phyloP scores from a whole-genome alignment of 2,888 invertebrate genomes.

The Drosophila mettleri region DNA sequence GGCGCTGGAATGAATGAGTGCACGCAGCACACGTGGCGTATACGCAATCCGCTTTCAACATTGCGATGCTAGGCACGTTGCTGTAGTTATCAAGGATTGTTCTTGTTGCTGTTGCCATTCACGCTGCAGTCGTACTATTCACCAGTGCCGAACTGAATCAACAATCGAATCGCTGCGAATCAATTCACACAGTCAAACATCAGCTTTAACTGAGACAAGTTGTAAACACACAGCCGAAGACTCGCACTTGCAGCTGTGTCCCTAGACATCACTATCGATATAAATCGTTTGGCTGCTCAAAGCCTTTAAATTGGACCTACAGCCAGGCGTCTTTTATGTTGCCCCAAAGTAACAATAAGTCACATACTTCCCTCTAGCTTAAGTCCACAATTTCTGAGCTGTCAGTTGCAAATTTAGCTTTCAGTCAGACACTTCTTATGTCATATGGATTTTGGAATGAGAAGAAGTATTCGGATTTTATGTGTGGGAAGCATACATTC shows the following conservation, averaged over 20 bases:
- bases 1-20: slow-evolving; percentile 28
- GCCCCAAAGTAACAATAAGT: too few species aligned
- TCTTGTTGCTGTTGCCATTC: background rate
- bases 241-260: background rate
- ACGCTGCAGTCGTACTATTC: slow-evolving; percentile 5
- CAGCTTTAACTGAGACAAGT: slow-evolving; percentile 3
- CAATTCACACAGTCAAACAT: slow-evolving; percentile 13
- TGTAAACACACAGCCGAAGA: background rate
- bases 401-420: too few species aligned
- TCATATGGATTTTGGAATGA: too few species aligned
- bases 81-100: slow-evolving; percentile 15
- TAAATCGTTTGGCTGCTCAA: too few species aligned
- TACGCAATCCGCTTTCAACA: slow-evolving; percentile 26
- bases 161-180: slow-evolving; percentile 31
- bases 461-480: too few species aligned
- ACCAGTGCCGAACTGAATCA: slow-evolving; percentile 22
- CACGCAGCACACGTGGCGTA: slow-evolving; percentile 36
- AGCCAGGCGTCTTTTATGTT: too few species aligned
- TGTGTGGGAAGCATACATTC: too few species aligned
- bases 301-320: too few species aligned
- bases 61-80: slow-evolving; percentile 50
- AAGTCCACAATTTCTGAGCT: too few species aligned
- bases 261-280: background rate
- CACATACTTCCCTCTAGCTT: too few species aligned
- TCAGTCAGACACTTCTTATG: too few species aligned